phyloP scores from a whole-genome alignment of 2,888 invertebrate genomes.

The Sinelater perroti region DNA sequence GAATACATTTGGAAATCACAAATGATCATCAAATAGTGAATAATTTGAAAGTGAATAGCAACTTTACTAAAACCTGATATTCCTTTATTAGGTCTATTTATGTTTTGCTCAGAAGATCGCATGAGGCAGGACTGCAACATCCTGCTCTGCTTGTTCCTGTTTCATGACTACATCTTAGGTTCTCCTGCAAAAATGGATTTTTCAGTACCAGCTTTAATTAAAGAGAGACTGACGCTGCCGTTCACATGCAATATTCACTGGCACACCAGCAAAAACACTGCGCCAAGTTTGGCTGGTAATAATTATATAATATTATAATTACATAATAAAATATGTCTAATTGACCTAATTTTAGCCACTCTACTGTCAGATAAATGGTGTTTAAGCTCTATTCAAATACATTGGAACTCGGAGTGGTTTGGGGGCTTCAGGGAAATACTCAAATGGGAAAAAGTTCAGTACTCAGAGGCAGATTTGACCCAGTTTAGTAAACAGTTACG shows the following conservation, averaged over 20 bases:
- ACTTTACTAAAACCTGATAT: no score
- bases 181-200: conserved; percentile 55
- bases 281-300: conserved; percentile 51
- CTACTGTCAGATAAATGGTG: conserved; percentile 54
- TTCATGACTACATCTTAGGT: conserved; percentile 60
- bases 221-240: conserved; percentile 61
- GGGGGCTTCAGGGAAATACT: conserved; percentile 57
- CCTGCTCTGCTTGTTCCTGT: conserved; percentile 63
- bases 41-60: no score
- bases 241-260: conserved; percentile 62
- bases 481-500: conserved; percentile 52
- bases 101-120: conserved; percentile 65
- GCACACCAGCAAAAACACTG: conserved; percentile 59
- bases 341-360: conserved; percentile 43
- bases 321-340: conserved; percentile 36
- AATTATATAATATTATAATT: neutral
- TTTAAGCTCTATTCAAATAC: conserved; percentile 57
- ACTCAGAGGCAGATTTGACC: conserved; percentile 42
- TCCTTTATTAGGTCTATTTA: conserved; percentile 60
- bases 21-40: no score
- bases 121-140: conserved; percentile 62
- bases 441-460: conserved; percentile 47
- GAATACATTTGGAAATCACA: no score
- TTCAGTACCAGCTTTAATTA: conserved; percentile 62
- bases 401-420: conserved; percentile 60